These are phyloP conservation scores for Lepidurus apus DNA, from an alignment of 1,140 invertebrate genomes.

Conservation along the genomic window DNA sequence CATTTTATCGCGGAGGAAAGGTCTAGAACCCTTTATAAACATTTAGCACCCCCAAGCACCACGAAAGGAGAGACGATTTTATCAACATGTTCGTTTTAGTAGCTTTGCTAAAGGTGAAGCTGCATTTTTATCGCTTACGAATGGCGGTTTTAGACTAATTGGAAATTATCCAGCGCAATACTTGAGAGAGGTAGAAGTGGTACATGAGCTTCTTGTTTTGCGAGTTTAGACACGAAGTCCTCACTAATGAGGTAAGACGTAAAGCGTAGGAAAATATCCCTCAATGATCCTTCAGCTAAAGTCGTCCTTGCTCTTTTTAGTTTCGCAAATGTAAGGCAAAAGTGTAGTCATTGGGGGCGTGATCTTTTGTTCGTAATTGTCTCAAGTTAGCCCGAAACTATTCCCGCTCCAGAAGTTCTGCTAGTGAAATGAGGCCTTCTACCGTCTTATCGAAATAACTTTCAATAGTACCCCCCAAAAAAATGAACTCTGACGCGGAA, in stretches of 20 bases:
- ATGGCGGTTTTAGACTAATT: neutral
- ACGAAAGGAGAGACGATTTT: neutral
- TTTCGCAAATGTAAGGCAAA: neutral
- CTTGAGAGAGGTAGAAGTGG: neutral
- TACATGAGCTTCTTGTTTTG: neutral
- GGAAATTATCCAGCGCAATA: neutral
- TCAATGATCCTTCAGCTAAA: neutral
- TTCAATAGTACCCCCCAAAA: too few species aligned
- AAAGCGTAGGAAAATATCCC: neutral
- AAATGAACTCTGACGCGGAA: too few species aligned
- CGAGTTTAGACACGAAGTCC: neutral
- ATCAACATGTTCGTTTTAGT: neutral
- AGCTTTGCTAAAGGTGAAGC: neutral
- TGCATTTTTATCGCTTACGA: neutral
- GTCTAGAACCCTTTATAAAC: neutral
- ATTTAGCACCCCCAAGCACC: neutral
- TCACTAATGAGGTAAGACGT: slow-evolving; percentile 1
- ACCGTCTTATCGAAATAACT: too few species aligned
- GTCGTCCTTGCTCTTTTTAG: neutral
- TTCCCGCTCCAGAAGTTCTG: too few species aligned
- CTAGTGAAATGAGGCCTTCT: too few species aligned
- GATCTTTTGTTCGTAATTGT: neutral
- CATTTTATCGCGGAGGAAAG: neutral
- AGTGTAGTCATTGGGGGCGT: neutral
- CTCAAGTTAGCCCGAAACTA: too few species aligned